Conservation (phyloP, 2,113 vertebrate genomes). For the Coturnix japonica region DNA sequence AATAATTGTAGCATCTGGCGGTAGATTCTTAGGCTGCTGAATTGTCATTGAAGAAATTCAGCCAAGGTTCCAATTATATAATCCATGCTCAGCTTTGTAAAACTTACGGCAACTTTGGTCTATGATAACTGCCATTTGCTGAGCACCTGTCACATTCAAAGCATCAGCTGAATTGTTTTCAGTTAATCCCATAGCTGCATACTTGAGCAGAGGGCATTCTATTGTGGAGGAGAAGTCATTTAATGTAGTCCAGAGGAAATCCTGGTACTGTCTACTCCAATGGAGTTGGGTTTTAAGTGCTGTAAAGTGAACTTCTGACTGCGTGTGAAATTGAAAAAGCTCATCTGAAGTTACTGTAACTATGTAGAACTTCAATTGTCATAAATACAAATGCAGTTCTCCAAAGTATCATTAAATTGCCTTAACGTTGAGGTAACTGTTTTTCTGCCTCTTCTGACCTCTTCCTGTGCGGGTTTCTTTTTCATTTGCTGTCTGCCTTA, state of each 20-base stretch:
- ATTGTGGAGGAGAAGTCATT: neutral
- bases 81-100: neutral
- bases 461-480: neutral
- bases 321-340: neutral
- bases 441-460: neutral
- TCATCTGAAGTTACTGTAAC: accelerated
- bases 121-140: neutral
- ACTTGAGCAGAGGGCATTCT: neutral
- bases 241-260: neutral
- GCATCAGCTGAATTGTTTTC: neutral
- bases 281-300: neutral
- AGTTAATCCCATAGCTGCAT: neutral
- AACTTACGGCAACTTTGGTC: neutral
- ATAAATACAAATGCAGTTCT: neutral
- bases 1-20: neutral
- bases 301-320: neutral
- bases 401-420: neutral
- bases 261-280: neutral
- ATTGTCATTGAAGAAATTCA: neutral
- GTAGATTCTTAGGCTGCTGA: neutral
- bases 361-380: neutral
- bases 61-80: neutral
- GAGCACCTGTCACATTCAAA: neutral
- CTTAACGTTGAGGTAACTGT: accelerated
- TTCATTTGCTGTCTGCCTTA: neutral